phyloP scores from a whole-genome alignment of 2,113 vertebrate species.

The Apodemus speciosus region DNA sequence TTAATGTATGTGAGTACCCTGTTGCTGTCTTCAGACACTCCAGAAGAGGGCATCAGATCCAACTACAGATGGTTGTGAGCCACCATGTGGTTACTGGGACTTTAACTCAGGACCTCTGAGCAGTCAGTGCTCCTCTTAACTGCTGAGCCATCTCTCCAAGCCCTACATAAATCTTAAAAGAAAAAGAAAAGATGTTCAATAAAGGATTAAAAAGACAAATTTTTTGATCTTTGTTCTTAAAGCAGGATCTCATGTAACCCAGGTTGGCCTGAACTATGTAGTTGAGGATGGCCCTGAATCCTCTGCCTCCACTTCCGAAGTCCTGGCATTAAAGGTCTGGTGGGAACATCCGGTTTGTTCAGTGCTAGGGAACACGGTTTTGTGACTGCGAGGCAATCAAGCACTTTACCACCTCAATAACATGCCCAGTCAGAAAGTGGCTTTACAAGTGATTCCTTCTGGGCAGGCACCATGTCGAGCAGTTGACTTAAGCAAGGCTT shows the following conservation, averaged over 20 bases:
- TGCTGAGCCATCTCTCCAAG: too few relatives aligned
- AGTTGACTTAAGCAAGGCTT: neutral
- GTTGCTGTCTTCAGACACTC: too few relatives aligned
- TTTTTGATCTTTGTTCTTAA: neutral
- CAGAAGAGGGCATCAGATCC: too few relatives aligned
- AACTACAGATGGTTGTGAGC: too few relatives aligned
- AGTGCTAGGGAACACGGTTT: neutral
- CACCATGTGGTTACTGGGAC: too few relatives aligned
- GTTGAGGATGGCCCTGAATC: neutral
- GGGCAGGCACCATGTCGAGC: accelerated
- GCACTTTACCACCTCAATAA: neutral
- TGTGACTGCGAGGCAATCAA: neutral
- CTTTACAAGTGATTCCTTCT: neutral
- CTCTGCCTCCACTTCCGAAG: neutral
- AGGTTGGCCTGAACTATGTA: neutral
- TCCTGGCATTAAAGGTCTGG: neutral
- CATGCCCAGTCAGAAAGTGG: neutral
- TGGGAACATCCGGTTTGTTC: neutral
- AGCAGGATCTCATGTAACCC: neutral
- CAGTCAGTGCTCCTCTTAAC: too few relatives aligned
- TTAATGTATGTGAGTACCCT: too few relatives aligned
- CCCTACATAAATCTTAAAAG: too few relatives aligned
- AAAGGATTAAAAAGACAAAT: neutral
- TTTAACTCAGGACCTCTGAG: too few relatives aligned
- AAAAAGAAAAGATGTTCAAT: neutral